Evolutionary conservation across 2,113 vertebrate genomes (phyloP), one percentile per base, ranked within the genome.

Genomic region (Pogona vitticeps): DNA sequence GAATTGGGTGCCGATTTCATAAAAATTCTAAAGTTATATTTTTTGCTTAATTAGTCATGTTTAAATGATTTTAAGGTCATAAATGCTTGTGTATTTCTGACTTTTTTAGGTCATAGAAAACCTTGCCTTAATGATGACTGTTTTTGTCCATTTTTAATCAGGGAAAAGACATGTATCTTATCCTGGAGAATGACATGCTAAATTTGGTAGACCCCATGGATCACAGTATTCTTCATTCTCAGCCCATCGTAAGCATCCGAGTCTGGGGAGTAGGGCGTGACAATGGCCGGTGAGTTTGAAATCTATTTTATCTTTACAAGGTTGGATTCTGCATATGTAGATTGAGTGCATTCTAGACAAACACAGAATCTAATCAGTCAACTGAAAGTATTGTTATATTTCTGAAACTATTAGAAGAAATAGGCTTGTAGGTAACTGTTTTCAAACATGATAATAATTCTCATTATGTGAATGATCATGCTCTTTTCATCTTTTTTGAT

Each of bases 221-320:
- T 93, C 98, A 92, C 92, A 97, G 97, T 1, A 97, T 98, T 88
- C 98, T 99, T 61, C 98, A 99, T 92, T 97, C 98, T 0, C 98
- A 99, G 95, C 98, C 98, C 94, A 99, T 99, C 71, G 98, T 97
- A 92, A 99, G 98, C 97, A 99, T 99, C 94, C 96, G 98, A 4
- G 98, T 99, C 40, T 99, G 99, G 99, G 99, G 98, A 0, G 98
- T 99, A 59, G 98, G 99, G 5, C 97, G 98, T 1, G 99, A 99
- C 96, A 98, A 98, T 0, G 98, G 98, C 93, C 98, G 99, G 99
- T 99, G 91, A 96, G 96, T 96, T 88, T 76, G 82, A 0, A 0
- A 81, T 88, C 46, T 68, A 26, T 56, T 91, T 71, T n/a, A 5
- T n/a, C 31, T 83, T 1, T 8, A n/a, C 42, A 56, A 0, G 21